Evolutionary conservation across 2,888 invertebrate genomes (phyloP), one percentile per base, ranked within the genome.

Genomic region (Zaprionus bogoriensis): DNA sequence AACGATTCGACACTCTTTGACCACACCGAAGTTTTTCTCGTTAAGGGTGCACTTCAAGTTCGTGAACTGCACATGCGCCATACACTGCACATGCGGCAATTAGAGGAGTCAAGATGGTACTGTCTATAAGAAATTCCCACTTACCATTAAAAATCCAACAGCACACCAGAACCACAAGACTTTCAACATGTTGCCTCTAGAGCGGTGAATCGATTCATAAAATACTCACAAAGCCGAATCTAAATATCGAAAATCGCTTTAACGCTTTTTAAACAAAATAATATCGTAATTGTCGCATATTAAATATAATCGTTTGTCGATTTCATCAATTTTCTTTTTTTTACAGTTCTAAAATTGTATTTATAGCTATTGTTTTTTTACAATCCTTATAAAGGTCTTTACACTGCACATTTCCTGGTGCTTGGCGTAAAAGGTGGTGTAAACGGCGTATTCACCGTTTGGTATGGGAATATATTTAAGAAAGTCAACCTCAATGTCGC

Each of bases 371-470:
- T 32, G 6, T 32, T 32, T 14, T 32, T 14, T 32, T 12, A 7
- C 14, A 14, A 32, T 7, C 14, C 14, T 32, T 7, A 32, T 7
- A 32, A 22, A 41, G 5, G n/a, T 6, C 2, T 41, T 0, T 5
- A 41, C n/a, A n/a, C 5, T 4, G n/a, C 2, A 20, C n/a, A 41
- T 20, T 41, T 41, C 22, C 20, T 41, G 20, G 4, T 41, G 20
- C 0, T 41, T 19, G n/a, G 2, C 0, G 19, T 0, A 22, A 14
- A 41, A 47, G 1, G 28, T 20, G 0, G 17, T 0, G 19, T 10
- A 36, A 10, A 72, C 0, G 2, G 10, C 51, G 45, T 72, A 70
- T 0, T 72, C 70, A 2, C 72, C 70, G 4, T 6, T 36, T 1
- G 44, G 46, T 6, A 66, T 1, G 4, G 57, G 57, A 0, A 71